These are phyloP conservation scores for Zelleria hepariella DNA, from an alignment of 2,888 invertebrate genomes.

Conservation along the genomic window DNA sequence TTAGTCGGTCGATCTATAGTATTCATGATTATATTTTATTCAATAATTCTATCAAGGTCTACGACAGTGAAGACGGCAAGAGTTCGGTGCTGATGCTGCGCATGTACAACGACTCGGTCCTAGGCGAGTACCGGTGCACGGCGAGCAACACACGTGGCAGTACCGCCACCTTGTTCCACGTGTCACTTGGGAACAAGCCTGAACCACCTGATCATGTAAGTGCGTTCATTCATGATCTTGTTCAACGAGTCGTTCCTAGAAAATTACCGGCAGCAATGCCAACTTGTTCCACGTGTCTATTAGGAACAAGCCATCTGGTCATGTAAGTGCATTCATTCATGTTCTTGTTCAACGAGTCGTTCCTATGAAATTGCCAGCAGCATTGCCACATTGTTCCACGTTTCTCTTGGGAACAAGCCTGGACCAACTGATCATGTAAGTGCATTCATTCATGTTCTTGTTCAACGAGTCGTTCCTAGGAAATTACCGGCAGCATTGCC, in stretches of 20 bases:
- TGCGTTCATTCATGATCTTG: constrained; percentile 5
- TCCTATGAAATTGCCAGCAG: constrained; percentile 48
- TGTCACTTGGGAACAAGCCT: constrained; percentile 48
- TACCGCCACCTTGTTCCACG: constrained; percentile 45
- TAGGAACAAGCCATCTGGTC: too few relatives aligned
- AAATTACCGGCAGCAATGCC: too few relatives aligned
- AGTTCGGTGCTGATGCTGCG: constrained; percentile 44
- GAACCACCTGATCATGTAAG: constrained; percentile 49
- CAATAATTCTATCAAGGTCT: constrained; percentile 26
- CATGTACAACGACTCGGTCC: constrained; percentile 32
- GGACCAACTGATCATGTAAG: constrained; percentile 49
- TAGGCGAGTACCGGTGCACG: constrained; percentile 52
- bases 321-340: too few relatives aligned
- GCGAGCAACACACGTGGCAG: constrained; percentile 43
- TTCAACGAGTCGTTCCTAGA: too few relatives aligned
- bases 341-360: constrained; percentile 34
- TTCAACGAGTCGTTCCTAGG: too few relatives aligned
- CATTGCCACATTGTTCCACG: constrained; percentile 45
- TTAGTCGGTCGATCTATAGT: too few relatives aligned
- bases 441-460: constrained; percentile 5
- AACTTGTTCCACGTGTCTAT: too few relatives aligned
- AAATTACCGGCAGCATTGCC: too few relatives aligned
- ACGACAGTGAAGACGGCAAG: constrained; percentile 37
- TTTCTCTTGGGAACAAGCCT: constrained; percentile 48
- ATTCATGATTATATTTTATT: too few relatives aligned